Evolutionary conservation across 2,888 invertebrate genomes (phyloP).

Genomic region (Cheilosia soror): DNA sequence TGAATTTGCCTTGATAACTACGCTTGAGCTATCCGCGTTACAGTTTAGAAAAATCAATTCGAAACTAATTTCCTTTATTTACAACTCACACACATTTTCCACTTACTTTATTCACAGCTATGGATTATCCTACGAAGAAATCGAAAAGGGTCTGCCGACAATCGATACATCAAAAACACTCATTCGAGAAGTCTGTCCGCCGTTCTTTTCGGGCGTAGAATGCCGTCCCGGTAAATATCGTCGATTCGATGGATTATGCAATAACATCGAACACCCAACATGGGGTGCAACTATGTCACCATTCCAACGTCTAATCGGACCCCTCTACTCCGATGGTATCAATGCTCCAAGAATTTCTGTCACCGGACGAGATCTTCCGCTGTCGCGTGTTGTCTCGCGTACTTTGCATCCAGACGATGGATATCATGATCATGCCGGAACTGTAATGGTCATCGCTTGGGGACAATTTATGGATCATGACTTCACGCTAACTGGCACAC

Average conservation of each 20-base stretch:
- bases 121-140: conserved; percentile 92
- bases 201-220: conserved; percentile 93
- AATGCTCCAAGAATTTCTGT: conserved; percentile 92
- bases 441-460: conserved; percentile 95
- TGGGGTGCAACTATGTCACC: conserved; percentile 95
- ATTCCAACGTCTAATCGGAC: conserved; percentile 91
- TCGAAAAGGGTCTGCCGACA: conserved; percentile 93
- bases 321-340: conserved; percentile 93
- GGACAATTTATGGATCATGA: conserved; percentile 98
- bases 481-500: conserved; percentile 94
- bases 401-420: conserved; percentile 97
- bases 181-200: conserved; percentile 93
- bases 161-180: conserved; percentile 95
- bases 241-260: conserved; percentile 94
- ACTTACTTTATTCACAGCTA: conserved; percentile 86
- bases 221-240: conserved; percentile 95
- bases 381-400: conserved; percentile 93
- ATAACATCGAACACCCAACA: conserved; percentile 93
- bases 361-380: conserved; percentile 90
- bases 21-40: too few relatives aligned
- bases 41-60: neutral
- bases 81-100: neutral
- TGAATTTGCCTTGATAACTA: too few relatives aligned
- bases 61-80: neutral
- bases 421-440: conserved; percentile 96